Percentiles rank a stretch among this genome's conserved stretches.
Evolutionary conservation across 2,113 vertebrate species (phyloP).

Genomic region (Thalassarche chlororhynchos): DNA sequence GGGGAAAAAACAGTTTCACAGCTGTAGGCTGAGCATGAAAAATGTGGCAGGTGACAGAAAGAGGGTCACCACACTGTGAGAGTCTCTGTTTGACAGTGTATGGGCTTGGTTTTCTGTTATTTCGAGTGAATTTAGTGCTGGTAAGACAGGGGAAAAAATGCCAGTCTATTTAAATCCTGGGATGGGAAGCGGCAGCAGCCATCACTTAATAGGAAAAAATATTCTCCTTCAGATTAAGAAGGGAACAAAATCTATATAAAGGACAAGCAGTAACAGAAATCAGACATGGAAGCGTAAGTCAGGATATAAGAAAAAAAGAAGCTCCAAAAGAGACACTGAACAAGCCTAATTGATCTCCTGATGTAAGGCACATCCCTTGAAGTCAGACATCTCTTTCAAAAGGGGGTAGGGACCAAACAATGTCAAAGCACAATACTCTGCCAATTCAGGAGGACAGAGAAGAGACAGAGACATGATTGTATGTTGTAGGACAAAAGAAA

Average conservation of each 20-base stretch:
- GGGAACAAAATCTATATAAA: background rate
- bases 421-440: background rate
- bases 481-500: background rate
- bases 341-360: background rate
- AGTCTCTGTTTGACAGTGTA: background rate
- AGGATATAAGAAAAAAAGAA: background rate
- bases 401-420: background rate
- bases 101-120: conserved; percentile 5
- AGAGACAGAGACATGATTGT: background rate
- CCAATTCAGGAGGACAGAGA: background rate
- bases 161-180: conserved; percentile 22
- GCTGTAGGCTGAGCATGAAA: conserved; percentile 41
- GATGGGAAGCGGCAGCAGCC: background rate
- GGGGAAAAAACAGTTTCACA: conserved; percentile 1
- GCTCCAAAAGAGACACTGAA: background rate
- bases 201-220: background rate
- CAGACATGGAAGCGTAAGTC: background rate
- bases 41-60: conserved; percentile 46
- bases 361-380: background rate
- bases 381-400: background rate
- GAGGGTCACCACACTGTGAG: conserved; percentile 13
- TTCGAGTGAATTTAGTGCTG: background rate
- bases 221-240: background rate
- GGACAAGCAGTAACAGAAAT: background rate
- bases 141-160: background rate